A percentile compares a stretch with the other conserved stretches of the same genome.
Conservation (phyloP, 2,113 vertebrate genomes). For the Holacanthus passer region DNA sequence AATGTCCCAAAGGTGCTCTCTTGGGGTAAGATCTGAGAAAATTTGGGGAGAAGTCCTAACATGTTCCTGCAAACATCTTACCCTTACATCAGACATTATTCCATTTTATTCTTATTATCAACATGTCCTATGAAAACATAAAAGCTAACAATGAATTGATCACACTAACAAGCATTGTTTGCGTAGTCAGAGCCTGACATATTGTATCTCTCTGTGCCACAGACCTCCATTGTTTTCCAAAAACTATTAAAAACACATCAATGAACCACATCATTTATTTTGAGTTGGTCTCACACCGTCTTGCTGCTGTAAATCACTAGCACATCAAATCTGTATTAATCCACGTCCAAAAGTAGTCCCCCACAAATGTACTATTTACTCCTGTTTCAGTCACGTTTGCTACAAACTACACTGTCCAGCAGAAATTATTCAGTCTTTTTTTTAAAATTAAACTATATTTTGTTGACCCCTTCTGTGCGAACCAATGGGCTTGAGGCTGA, state of each 20-base stretch:
- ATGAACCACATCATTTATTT: background rate
- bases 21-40: background rate
- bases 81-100: background rate
- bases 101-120: background rate
- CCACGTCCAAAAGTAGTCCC: background rate
- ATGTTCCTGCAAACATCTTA: background rate
- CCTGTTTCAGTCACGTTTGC: background rate
- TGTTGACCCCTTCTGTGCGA: background rate
- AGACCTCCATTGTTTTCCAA: background rate
- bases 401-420: background rate
- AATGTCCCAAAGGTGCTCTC: conserved; percentile 9
- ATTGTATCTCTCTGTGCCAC: background rate
- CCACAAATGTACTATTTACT: background rate
- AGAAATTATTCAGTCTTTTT: background rate
- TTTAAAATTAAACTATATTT: background rate
- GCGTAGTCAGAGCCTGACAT: background rate
- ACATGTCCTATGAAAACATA: background rate
- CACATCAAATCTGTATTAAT: background rate
- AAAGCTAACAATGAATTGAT: background rate
- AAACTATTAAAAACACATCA: background rate
- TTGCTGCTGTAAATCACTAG: background rate
- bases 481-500: background rate
- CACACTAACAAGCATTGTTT: background rate
- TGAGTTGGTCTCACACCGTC: background rate
- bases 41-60: background rate